These are phyloP conservation scores for Rhinoraja longicauda DNA, from an alignment of 2,797 vertebrate genomes.

Conservation along the genomic window DNA sequence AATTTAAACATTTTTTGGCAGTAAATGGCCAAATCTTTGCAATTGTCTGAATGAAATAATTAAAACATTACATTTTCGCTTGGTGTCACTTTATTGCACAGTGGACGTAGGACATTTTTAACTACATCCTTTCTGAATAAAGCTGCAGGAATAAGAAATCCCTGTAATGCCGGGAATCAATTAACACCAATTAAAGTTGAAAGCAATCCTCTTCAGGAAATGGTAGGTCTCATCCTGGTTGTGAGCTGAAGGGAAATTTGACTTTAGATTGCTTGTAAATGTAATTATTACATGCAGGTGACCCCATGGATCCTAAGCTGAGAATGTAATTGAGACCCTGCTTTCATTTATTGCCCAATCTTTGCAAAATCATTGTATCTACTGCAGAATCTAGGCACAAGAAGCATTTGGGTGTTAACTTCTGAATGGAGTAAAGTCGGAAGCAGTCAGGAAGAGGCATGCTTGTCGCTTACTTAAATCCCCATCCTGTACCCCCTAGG, in stretches of 20 bases:
- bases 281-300: not conserved
- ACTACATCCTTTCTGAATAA: not conserved
- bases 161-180: not conserved
- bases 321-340: not conserved
- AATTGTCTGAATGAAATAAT: not conserved
- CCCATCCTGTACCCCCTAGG: constrained; percentile 94
- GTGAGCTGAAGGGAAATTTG: not conserved
- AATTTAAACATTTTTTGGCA: not conserved
- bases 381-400: constrained; percentile 25
- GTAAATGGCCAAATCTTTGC: not conserved
- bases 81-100: too few species aligned
- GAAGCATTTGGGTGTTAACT: constrained; percentile 4
- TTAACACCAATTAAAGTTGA: not conserved
- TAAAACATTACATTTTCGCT: not conserved
- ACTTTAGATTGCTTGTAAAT: not conserved
- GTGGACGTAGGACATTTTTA: too few species aligned
- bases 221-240: not conserved
- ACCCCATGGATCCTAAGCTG: too few species aligned
- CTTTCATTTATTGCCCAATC: not conserved
- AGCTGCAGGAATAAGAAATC: not conserved
- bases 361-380: not conserved
- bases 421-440: constrained; percentile 40
- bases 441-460: constrained; percentile 64
- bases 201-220: not conserved
- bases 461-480: constrained; percentile 91